Percentiles rank a stretch among this genome's conserved stretches.
phyloP scores from a whole-genome alignment of 2,797 vertebrate genomes.

The Agapornis canus region DNA sequence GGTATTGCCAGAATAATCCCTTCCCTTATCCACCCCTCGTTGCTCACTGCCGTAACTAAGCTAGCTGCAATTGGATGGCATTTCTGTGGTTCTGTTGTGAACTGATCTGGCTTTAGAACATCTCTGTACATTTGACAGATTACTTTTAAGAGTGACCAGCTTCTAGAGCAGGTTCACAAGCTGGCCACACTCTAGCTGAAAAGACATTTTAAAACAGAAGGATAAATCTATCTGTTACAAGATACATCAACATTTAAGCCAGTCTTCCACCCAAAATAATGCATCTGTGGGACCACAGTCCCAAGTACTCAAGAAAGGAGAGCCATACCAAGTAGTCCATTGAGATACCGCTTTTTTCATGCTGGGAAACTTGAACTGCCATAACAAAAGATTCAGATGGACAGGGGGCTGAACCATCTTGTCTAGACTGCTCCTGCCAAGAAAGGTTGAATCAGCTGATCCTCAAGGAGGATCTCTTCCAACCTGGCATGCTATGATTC shows the following conservation, averaged over 20 bases:
- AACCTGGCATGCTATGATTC: neutral
- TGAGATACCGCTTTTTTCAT: neutral
- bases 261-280: neutral
- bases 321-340: neutral
- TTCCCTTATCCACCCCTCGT: rapidly evolving
- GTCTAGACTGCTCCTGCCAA: neutral
- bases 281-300: neutral
- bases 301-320: neutral
- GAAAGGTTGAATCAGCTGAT: neutral
- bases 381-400: neutral
- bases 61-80: neutral
- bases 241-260: neutral
- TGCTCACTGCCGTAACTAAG: neutral
- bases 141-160: neutral
- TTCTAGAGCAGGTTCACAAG: neutral
- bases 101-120: neutral
- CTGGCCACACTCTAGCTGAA: rapidly evolving
- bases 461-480: neutral
- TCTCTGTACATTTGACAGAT: neutral
- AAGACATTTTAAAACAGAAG: neutral
- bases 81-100: neutral
- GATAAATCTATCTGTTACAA: neutral
- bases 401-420: neutral
- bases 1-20: neutral
- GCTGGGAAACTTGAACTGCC: neutral